Base-by-base conservation (phyloP, 2,113 vertebrate genomes). In the Casuarius casuarius region DNA sequence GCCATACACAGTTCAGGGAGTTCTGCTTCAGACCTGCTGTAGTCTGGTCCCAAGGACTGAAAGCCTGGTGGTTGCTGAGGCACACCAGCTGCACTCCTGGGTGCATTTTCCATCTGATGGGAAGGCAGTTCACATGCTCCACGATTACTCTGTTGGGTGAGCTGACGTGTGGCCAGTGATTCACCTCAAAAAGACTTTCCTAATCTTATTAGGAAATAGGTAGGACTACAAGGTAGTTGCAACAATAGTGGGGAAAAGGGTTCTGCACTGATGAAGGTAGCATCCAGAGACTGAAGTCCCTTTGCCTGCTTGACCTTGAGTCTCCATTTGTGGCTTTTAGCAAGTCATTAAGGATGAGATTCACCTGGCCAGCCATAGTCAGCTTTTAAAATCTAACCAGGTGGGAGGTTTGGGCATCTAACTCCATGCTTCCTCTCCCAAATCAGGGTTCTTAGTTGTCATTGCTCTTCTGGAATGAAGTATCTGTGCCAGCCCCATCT, bases 61-160 rank as follows among this genome's bases (percentile, higher is more conserved):
- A 15, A 1, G 5, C 3, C 14, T 17, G 0, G 1, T 31, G 20
- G 48, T 1, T 3, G 9, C 48, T 86, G 62, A 22, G 72, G 48
- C 19, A 46, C 38, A 42, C 42, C 71, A n/a, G 7, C 9, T 1
- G 1, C 17, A 6, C 20, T 66, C 5, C 35, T 62, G 49, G 52
- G 12, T 49, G 18, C 26, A 21, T 21, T 51, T 71, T 90, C 58
- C 9, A 0, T 84, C 83, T 90, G 46, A 40, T 22, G 59, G 26
- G 20, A 26, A 40, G 6, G 8, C 20, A 29, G 12, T 49, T 52
- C 40, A 35, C 8, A 7, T 17, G 22, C 17, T 76, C 35, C 8
- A 16, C 6, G n/a, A n/a, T 71, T 35, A 52, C 70, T 72, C 58
- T 1, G 1, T 1, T 52, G 52, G 40, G 21, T 48, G 38, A 87